Percentiles rank a stretch among this genome's conserved stretches.
Conservation (phyloP, 2,113 vertebrate species). For the Rousettus leschenaultii region DNA sequence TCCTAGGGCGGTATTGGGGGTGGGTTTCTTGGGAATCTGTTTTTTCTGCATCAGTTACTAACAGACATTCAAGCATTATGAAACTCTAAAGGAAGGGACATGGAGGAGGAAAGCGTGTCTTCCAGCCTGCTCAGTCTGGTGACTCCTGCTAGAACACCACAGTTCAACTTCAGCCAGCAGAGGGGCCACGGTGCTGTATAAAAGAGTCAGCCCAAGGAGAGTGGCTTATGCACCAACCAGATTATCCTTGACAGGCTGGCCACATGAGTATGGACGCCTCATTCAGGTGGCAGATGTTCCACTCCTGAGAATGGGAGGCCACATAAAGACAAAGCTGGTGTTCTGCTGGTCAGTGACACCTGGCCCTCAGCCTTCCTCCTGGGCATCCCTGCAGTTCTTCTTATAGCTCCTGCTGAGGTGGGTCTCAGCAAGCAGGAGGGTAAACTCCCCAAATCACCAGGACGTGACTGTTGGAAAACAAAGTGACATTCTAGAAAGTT, state of each 20-base stretch:
- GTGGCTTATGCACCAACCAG: not conserved
- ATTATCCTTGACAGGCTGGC: not conserved
- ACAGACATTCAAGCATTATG: no score
- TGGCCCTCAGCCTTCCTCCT: not conserved
- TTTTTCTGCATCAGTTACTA: not conserved
- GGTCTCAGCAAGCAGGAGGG: not conserved
- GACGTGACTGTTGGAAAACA: not conserved
- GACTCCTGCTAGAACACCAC: not conserved
- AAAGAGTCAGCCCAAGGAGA: not conserved
- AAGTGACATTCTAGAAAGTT: not conserved
- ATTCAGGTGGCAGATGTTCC: not conserved
- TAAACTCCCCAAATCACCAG: not conserved
- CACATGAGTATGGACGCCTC: rapidly evolving
- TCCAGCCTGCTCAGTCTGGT: not conserved
- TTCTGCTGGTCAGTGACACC: not conserved
- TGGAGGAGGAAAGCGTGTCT: not conserved
- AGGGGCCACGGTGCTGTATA: not conserved
- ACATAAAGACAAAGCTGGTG: not conserved
- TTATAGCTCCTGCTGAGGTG: not conserved
- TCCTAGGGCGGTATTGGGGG: not conserved
- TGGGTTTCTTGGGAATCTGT: not conserved
- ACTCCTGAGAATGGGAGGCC: not conserved
- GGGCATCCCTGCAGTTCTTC: rapidly evolving
- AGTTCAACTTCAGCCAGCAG: not conserved
- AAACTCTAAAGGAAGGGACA: not conserved